Evolutionary conservation across 1,140 invertebrate genomes (phyloP).

Genomic region (Mercenaria mercenaria): DNA sequence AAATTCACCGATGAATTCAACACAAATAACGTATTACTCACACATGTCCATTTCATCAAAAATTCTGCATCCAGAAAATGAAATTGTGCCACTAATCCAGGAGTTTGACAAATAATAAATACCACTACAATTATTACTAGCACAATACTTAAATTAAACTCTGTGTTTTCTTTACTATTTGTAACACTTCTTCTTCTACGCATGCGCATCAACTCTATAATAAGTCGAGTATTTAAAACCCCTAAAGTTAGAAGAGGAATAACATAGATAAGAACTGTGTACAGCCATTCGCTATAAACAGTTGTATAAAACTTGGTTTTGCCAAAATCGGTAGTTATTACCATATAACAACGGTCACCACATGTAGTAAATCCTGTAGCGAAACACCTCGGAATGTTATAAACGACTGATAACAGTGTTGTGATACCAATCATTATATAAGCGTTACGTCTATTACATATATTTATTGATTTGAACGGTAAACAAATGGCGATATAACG

Average conservation of each 20-base stretch:
- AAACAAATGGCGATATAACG: constrained; percentile 83
- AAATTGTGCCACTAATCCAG: constrained; percentile 82
- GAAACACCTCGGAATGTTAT: constrained; percentile 83
- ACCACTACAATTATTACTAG: constrained; percentile 83
- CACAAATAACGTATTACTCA: constrained; percentile 82
- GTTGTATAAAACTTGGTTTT: constrained; percentile 72
- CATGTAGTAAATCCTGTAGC: constrained; percentile 72
- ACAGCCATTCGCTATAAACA: constrained; percentile 77
- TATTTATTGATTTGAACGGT: constrained; percentile 79
- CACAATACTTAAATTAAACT: constrained; percentile 81
- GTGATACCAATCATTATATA: constrained; percentile 75
- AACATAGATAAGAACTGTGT: constrained; percentile 79
- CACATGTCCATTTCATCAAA: constrained; percentile 78
- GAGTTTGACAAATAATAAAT: constrained; percentile 83
- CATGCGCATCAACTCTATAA: constrained; percentile 83
- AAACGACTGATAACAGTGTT: constrained; percentile 76
- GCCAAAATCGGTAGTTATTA: constrained; percentile 76
- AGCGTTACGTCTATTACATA: constrained; percentile 78
- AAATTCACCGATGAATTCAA: constrained; percentile 83
- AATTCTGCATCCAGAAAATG: constrained; percentile 70
- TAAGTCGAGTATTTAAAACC: constrained; percentile 76
- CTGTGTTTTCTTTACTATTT: constrained; percentile 81
- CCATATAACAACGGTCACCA: constrained; percentile 68
- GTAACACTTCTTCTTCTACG: constrained; percentile 74
- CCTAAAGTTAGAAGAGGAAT: constrained; percentile 74